Conservation (phyloP, 2,888 invertebrate species). For the Arenicola marina region DNA sequence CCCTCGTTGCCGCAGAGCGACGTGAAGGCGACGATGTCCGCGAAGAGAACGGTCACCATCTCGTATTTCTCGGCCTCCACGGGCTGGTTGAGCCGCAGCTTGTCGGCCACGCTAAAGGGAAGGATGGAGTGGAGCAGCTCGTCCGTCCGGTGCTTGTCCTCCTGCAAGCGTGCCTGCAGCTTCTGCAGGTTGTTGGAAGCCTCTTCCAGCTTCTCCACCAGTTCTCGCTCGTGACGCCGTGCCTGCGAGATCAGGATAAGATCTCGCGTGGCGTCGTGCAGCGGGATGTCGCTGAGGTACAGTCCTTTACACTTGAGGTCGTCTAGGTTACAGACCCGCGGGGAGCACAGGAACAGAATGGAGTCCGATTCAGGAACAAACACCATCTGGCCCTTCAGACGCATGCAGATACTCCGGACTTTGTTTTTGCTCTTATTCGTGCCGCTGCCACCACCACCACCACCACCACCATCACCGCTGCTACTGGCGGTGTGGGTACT, state of each 20-base stretch:
- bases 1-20: conserved; percentile 38
- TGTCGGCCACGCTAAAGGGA: conserved; percentile 37
- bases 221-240: conserved; percentile 37
- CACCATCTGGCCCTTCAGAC: conserved; percentile 45
- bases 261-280: conserved; percentile 42
- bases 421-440: background rate
- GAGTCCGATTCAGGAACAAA: conserved; percentile 38
- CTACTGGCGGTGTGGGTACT: background rate
- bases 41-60: conserved; percentile 39
- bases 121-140: conserved; percentile 41
- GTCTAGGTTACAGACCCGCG: conserved; percentile 37
- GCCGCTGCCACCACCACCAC: too few relatives aligned
- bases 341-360: conserved; percentile 43
- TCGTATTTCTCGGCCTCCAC: conserved; percentile 42
- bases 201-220: conserved; percentile 46
- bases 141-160: conserved; percentile 41
- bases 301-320: conserved; percentile 37
- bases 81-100: conserved; percentile 31
- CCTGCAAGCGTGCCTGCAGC: conserved; percentile 35
- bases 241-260: conserved; percentile 41
- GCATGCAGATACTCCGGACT: background rate
- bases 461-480: background rate
- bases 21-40: conserved; percentile 44
- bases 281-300: conserved; percentile 41
- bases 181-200: conserved; percentile 42